These are phyloP conservation scores for Athripsodes cinereus DNA, from an alignment of 2,888 invertebrate genomes.

Conservation along the genomic window DNA sequence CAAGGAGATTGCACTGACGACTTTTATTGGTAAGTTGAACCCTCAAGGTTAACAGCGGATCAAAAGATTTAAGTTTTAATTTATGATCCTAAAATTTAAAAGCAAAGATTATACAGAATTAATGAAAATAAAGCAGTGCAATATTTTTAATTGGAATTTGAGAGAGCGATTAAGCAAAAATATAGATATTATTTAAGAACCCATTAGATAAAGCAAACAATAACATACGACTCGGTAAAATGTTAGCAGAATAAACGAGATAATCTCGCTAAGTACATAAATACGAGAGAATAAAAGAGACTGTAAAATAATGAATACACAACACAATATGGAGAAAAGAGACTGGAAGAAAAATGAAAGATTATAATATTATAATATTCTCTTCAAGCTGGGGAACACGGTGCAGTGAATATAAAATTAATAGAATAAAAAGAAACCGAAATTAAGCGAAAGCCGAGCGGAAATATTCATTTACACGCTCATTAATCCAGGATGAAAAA, in stretches of 20 bases:
- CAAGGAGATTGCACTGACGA: no score
- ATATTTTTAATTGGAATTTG: no score
- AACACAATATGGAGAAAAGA: not conserved
- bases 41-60: no score
- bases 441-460: conserved; percentile 14
- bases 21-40: no score
- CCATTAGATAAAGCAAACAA: no score
- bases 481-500: conserved; percentile 21
- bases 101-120: no score
- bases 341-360: not conserved
- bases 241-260: not conserved
- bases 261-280: not conserved
- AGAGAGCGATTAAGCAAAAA: no score
- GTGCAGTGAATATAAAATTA: conserved; percentile 8
- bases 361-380: not conserved
- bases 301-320: not conserved
- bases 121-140: no score
- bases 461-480: conserved; percentile 25
- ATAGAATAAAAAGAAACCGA: conserved; percentile 9
- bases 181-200: no score
- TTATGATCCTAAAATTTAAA: no score
- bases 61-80: no score
- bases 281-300: not conserved
- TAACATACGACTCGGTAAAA: no score
- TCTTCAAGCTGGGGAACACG: not conserved